phyloP scores from a whole-genome alignment of 2,888 invertebrate genomes.

The Dolichopus griseipennis region DNA sequence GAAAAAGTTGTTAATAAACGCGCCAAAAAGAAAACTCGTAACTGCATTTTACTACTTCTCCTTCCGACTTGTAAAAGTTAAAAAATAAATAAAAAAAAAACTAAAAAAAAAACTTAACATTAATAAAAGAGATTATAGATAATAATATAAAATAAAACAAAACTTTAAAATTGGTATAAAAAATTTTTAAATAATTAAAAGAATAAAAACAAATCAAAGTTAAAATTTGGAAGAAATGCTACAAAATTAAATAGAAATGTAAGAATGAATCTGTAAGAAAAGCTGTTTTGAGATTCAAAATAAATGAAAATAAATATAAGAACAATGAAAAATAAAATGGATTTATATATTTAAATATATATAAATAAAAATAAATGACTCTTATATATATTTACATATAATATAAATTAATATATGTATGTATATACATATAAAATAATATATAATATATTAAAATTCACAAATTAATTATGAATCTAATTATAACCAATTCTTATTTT shows the following conservation, averaged over 20 bases:
- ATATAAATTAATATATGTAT: too few relatives aligned
- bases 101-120: conserved; percentile 2
- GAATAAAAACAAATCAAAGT: neutral
- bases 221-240: neutral
- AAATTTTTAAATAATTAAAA: neutral
- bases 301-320: too few relatives aligned
- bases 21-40: conserved; percentile 24
- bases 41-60: conserved; percentile 22
- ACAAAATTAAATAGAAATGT: neutral
- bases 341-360: too few relatives aligned
- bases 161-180: too few relatives aligned
- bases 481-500: too few relatives aligned
- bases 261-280: neutral
- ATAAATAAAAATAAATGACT: too few relatives aligned
- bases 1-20: conserved; percentile 16
- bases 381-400: too few relatives aligned
- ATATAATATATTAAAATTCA: too few relatives aligned
- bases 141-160: neutral
- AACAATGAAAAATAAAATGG: too few relatives aligned
- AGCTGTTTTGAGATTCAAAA: neutral
- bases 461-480: too few relatives aligned
- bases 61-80: conserved; percentile 23
- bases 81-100: conserved; percentile 8
- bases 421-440: too few relatives aligned
- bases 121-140: neutral